These are phyloP conservation scores for Zosterops lateralis DNA, from an alignment of 2,113 vertebrate genomes.

Conservation along the genomic window DNA sequence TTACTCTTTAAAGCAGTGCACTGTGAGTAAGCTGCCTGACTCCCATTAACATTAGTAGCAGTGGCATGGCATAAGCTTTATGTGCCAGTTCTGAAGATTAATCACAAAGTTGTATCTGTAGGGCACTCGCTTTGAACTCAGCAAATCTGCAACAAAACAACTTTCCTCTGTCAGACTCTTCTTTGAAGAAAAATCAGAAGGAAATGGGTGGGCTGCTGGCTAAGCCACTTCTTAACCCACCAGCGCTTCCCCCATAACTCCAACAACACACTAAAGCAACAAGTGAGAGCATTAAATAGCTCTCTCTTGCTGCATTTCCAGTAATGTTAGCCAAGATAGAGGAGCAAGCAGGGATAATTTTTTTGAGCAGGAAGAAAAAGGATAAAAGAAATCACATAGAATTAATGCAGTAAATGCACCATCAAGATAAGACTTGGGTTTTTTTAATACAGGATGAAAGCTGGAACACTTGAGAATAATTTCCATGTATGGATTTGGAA, in stretches of 20 bases:
- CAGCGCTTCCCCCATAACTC: background rate
- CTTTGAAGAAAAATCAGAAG: conserved; percentile 45
- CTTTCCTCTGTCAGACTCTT: conserved; percentile 28
- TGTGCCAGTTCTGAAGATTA: conserved; percentile 24
- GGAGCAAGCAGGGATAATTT: background rate
- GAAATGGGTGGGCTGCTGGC: background rate
- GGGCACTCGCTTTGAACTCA: conserved; percentile 15
- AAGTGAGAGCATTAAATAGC: background rate
- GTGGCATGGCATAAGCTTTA: background rate
- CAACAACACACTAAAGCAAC: background rate
- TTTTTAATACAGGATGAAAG: background rate
- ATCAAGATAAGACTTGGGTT: background rate
- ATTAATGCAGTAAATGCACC: background rate
- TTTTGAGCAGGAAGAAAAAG: background rate
- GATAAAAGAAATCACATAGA: background rate
- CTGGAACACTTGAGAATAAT: conserved; percentile 32
- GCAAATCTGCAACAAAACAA: conserved; percentile 31
- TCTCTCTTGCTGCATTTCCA: background rate
- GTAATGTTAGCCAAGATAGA: background rate
- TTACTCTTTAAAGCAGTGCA: conserved; percentile 34
- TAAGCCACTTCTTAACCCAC: background rate
- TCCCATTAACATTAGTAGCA: conserved; percentile 41
- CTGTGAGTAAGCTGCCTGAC: conserved; percentile 44
- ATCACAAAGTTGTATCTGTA: conserved; percentile 38
- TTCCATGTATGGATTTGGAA: conserved; percentile 23